These are phyloP conservation scores for Pomatorhinus ruficollis DNA, from an alignment of 2,113 vertebrate species.

Conservation along the genomic window DNA sequence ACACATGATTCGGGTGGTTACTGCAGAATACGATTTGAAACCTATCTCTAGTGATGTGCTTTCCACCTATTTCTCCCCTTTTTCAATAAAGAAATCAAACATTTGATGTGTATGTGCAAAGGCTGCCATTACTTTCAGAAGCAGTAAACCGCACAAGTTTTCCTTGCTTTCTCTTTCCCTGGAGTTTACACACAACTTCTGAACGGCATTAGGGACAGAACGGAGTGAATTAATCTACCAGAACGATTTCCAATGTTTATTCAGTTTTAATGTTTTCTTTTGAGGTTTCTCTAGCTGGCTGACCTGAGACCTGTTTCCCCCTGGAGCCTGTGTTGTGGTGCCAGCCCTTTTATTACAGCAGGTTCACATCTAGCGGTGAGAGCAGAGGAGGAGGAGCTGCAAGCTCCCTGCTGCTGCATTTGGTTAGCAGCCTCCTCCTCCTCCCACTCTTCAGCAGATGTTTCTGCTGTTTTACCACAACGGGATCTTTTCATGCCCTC, in stretches of 20 bases:
- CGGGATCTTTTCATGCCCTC: constrained; percentile 11
- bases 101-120: accelerated
- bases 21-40: neutral
- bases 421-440: neutral
- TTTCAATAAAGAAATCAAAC: neutral
- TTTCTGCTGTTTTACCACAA: constrained; percentile 48
- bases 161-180: neutral
- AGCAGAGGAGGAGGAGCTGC: neutral
- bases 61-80: neutral
- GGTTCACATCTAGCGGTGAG: neutral
- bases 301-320: neutral
- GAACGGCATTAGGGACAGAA: neutral
- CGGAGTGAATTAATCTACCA: neutral
- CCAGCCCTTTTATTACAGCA: constrained; percentile 24
- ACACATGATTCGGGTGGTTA: neutral
- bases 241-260: neutral
- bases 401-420: constrained; percentile 23
- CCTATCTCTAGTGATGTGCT: neutral
- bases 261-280: constrained; percentile 5
- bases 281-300: constrained; percentile 20
- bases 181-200: neutral
- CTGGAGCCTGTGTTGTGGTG: neutral
- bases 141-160: neutral
- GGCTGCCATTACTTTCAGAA: neutral
- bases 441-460: constrained; percentile 50